These are phyloP conservation scores for Polymixis lichenea DNA, from an alignment of 2,888 invertebrate species.

Conservation along the genomic window DNA sequence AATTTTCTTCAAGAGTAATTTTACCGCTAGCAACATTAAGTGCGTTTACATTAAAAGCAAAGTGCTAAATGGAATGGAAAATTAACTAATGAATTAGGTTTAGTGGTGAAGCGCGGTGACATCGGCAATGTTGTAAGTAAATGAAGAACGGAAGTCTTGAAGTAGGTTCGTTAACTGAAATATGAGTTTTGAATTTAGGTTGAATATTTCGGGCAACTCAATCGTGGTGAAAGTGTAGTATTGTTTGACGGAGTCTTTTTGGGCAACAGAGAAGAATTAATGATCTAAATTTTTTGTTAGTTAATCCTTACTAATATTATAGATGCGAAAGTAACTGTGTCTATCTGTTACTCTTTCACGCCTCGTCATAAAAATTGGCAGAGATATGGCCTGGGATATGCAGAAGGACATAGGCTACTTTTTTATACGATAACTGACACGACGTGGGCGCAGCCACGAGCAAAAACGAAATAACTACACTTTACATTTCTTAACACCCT, in stretches of 20 bases:
- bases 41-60: conserved; percentile 52
- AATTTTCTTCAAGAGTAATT: conserved; percentile 27
- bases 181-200: neutral
- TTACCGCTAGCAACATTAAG: conserved; percentile 38
- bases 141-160: neutral
- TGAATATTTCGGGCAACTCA: neutral
- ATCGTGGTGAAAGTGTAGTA: neutral
- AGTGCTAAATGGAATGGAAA: conserved; percentile 60
- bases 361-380: no score
- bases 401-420: no score
- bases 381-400: no score
- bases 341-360: no score
- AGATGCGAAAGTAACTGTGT: no score
- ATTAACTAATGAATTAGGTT: conserved; percentile 64
- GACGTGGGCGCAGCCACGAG: no score
- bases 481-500: no score
- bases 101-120: conserved; percentile 26
- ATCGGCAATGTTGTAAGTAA: neutral
- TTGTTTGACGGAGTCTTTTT: neutral
- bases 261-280: neutral
- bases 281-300: neutral
- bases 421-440: no score
- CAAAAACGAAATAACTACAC: no score
- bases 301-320: no score
- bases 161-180: neutral